Base-by-base conservation (phyloP, 2,888 invertebrate species). In the Aphidoletes aphidimyza region DNA sequence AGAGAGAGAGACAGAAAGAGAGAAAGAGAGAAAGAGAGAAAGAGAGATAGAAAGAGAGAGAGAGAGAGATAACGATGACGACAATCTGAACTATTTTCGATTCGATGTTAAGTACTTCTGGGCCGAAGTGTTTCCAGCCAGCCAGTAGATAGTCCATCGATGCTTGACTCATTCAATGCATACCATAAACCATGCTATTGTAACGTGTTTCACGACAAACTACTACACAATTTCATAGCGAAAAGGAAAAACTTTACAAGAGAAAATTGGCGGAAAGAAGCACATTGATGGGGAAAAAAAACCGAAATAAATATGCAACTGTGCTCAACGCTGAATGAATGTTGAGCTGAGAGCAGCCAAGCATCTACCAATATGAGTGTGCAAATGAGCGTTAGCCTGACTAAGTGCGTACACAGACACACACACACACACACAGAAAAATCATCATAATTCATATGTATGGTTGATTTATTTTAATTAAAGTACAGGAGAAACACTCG, bases 381-480 rank as follows among this genome's bases (percentile, higher is more conserved):
- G 81, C 81, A 81, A 81, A 81, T 81, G 81, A 81, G 81, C 22
- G 81, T 81, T 81, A 81, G 81, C 39, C n/a, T 81, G 81, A 37
- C 37, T 37, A 37, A 81, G 81, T 81, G 81, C 81, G 81, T 81
- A 81, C 37, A 81, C 81, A n/a, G n/a, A n/a, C n/a, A n/a, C n/a
- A n/a, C n/a, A n/a, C n/a, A n/a, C n/a, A n/a, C n/a, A n/a, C n/a
- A n/a, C n/a, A n/a, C n/a, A 81, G 22, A 81, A 81, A 37, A 69
- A 69, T 69, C 26, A 81, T 81, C 36, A 81, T 81, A 81, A 81
- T 81, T 81, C 81, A 81, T 81, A 81, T 37, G 37, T 37, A 81
- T 81, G 81, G 81, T 81, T 81, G 81, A 81, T 81, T 81, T 81
- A 81, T 81, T 81, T 81, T 81, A 81, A 81, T 81, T 81, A 81